Base-by-base conservation (phyloP, 2,888 invertebrate species). In the Pammene fasciana region DNA sequence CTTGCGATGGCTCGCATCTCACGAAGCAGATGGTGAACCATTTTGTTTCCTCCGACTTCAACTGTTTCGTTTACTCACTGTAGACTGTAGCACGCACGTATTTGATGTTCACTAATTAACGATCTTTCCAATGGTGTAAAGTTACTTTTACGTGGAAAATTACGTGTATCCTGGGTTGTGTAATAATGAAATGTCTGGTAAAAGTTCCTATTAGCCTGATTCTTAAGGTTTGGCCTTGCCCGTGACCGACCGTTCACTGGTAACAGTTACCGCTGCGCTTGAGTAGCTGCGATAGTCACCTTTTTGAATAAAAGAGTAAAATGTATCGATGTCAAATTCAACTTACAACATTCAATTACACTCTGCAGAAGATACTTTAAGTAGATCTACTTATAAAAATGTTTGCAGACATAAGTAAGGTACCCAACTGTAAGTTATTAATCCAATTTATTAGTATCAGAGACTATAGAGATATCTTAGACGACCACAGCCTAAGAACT, bases 201-300 rank as follows among this genome's bases (percentile, higher is more conserved):
- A 80, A 79, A 79, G 81, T 76, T 64, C 41, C 50, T 41, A 52
- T 74, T 72, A 72, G 74, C 78, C 73, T 75, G 75, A 68, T 74
- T 79, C 75, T 78, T 75, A 76, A 72, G 78, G 82, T 84, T 88
- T 81, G 86, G 84, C 92, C 91, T 92, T 92, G 92, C 86, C 90
- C 86, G 85, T 92, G 89, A 92, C 88, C 88, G 89, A 78, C 84
- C 89, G 86, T 88, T 90, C 88, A 90, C 90, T 89, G 88, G 82
- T 83, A 76, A 74, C 75, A 87, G 82, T 83, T 76, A 74, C 75
- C 73, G 79, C 80, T 84, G 78, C 86, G 89, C 84, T 84, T 88
- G 86, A 88, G 78, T 83, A 86, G 80, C 79, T 82, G 73, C 77
- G 75, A 81, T 77, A 76, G 75, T 77, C 78, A 48, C 52, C 11